These are phyloP conservation scores for Leptopterna dolabrata DNA, from an alignment of 2,888 invertebrate genomes.

Conservation along the genomic window DNA sequence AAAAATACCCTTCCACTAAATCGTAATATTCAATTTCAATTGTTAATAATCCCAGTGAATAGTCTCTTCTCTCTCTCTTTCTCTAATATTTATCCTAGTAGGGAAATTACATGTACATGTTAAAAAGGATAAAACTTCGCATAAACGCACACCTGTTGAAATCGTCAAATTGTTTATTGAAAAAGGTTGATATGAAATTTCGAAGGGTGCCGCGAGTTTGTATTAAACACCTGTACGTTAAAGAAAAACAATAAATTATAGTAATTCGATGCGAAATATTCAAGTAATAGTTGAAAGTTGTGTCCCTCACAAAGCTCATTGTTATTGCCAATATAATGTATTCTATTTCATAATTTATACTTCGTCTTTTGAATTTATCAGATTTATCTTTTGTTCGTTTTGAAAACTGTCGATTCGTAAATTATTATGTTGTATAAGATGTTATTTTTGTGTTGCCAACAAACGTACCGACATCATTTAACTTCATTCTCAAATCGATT, in stretches of 20 bases:
- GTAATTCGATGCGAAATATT: neutral
- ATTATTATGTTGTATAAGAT: too few relatives aligned
- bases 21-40: constrained; percentile 8
- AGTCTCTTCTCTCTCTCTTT: too few relatives aligned
- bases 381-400: too few relatives aligned
- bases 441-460: too few relatives aligned
- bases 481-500: too few relatives aligned
- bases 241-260: neutral
- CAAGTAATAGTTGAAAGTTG: neutral
- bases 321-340: constrained; percentile 1
- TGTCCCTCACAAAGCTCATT: neutral
- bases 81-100: constrained; percentile 24
- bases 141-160: neutral
- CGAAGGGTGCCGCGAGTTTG: neutral
- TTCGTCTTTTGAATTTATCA: too few relatives aligned
- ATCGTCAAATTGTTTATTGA: neutral
- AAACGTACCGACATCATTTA: too few relatives aligned
- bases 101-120: neutral
- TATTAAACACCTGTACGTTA: neutral
- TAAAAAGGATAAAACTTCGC: neutral
- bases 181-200: neutral
- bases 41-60: constrained; percentile 30
- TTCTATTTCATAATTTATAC: neutral
- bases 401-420: too few relatives aligned
- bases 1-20: constrained; percentile 16